Conservation (phyloP, 2,888 invertebrate genomes). For the Suillia variegata region DNA sequence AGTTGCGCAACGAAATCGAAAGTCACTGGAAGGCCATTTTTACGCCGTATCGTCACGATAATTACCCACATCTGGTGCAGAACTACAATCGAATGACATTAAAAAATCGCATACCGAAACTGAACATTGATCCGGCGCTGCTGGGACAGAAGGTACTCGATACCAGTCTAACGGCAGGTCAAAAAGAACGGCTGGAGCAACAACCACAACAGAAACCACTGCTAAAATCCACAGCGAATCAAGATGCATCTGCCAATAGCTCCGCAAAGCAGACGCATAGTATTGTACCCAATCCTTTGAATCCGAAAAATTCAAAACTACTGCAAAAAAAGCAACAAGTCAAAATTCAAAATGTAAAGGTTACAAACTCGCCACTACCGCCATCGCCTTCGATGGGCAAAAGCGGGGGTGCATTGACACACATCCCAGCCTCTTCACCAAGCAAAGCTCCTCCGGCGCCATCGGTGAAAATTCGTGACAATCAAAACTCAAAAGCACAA, state of each 20-base stretch:
- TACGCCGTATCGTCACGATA: constrained; percentile 56
- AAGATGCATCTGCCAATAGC: constrained; percentile 17
- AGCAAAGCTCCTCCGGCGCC: background rate
- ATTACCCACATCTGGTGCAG: constrained; percentile 49
- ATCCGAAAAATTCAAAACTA: constrained; percentile 15
- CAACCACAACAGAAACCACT: background rate
- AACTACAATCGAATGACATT: constrained; percentile 41
- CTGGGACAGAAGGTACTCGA: constrained; percentile 38
- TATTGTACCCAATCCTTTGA: constrained; percentile 23
- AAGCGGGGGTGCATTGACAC: background rate
- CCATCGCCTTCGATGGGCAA: background rate
- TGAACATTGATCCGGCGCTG: constrained; percentile 48
- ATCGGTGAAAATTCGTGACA: too few relatives aligned
- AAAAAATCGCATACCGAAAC: constrained; percentile 44
- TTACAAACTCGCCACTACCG: background rate
- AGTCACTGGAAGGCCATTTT: constrained; percentile 65
- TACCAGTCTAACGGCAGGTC: constrained; percentile 30
- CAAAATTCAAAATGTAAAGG: background rate
- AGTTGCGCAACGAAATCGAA: constrained; percentile 63
- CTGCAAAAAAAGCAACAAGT: background rate
- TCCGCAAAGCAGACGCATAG: constrained; percentile 14
- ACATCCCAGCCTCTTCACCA: background rate
- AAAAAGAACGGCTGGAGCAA: constrained; percentile 36
- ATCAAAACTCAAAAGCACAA: too few relatives aligned
- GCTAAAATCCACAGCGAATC: background rate